phyloP scores from a whole-genome alignment of 2,888 invertebrate genomes.

The Chaitophorus viminalis region DNA sequence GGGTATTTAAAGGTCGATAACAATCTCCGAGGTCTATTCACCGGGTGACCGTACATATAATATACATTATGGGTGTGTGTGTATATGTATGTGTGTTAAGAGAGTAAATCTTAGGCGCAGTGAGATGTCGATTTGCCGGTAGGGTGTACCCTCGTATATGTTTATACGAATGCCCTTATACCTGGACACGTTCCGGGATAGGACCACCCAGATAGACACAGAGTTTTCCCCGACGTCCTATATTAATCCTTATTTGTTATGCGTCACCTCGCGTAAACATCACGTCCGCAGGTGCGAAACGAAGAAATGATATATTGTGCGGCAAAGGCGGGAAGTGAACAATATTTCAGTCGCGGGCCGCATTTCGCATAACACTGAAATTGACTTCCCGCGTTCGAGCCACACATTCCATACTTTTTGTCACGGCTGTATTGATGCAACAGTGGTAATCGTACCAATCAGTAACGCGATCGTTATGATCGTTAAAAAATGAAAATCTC shows the following conservation, averaged over 20 bases:
- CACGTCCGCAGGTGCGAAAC: constrained; percentile 17
- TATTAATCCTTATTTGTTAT: constrained; percentile 44
- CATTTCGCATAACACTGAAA: too few species aligned
- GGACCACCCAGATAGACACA: constrained; percentile 36
- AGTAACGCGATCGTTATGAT: too few species aligned
- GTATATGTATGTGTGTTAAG: neutral
- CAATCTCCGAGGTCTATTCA: neutral
- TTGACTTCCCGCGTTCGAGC: too few species aligned
- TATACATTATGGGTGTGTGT: neutral
- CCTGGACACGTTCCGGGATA: constrained; percentile 13
- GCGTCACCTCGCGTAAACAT: neutral
- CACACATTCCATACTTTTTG: too few species aligned
- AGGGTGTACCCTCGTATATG: constrained; percentile 5
- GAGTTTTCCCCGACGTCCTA: neutral
- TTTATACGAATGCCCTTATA: neutral
- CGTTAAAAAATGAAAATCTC: too few species aligned
- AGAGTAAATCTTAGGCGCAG: constrained; percentile 4
- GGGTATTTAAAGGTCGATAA: constrained; percentile 48
- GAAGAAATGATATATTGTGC: too few species aligned
- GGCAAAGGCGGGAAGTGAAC: too few species aligned
- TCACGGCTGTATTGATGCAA: too few species aligned
- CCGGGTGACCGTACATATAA: neutral
- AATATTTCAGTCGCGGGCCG: too few species aligned
- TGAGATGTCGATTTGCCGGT: neutral
- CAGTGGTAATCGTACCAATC: too few species aligned